Base-by-base conservation (phyloP, 2,888 invertebrate genomes). In the Luperina testacea region DNA sequence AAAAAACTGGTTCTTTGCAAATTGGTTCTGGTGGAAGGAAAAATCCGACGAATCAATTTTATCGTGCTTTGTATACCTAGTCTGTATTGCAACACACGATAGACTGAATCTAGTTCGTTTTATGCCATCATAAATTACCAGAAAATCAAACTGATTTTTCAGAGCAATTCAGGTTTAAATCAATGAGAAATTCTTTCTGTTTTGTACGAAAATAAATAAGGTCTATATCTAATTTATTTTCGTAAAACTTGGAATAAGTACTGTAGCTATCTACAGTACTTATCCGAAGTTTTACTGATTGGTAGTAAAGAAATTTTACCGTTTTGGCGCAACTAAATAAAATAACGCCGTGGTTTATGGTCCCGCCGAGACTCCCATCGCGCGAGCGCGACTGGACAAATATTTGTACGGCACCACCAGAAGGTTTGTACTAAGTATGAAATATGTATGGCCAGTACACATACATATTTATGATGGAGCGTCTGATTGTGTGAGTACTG, bases 1-100 rank as follows among this genome's bases (percentile, higher is more conserved):
- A 51, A 80, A 68, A 80, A 69, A 76, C 51, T 24, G 24, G 57
- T 77, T 85, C 68, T 38, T 72, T 53, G 48, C 13, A 65, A 75
- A 76, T 68, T 42, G 24, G 45, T 53, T 38, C 38, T 48, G 63
- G n/a, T 67, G 64, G 72, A 61, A 75, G 72, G 42, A 15, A n/a
- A 72, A 80, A 42, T 57, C 17, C 48, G 57, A 32, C 64, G 48
- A 59, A 73, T 72, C 65, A 69, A 42, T 77, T 79, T 67, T 75
- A 75, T 70, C 61, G 72, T 42, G 15, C 45, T 42, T 32, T 7
- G 51, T 76, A 27, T 45, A 77, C 45, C 63, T 48, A 64, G 53
- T 81, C 53, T 38, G 8, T 11, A 65, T 38, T 20, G 15, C 45
- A 75, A 79, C 75, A 83, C 75, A 72, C 75, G 72, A 57, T 64